Base-by-base conservation (phyloP, 2,888 invertebrate genomes). In the Quadroppia sp. region DNA sequence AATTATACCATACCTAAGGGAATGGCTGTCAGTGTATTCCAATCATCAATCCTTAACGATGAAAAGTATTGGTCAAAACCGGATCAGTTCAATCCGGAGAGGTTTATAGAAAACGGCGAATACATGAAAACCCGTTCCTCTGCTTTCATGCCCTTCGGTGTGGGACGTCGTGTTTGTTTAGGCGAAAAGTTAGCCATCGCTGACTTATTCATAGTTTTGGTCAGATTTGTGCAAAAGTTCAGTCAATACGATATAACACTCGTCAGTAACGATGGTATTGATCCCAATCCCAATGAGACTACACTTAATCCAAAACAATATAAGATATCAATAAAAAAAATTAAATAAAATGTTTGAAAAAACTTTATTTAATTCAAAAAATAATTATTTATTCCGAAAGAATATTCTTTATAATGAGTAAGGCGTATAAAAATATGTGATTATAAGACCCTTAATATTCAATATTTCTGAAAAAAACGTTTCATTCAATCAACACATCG, bases 71-170 rank as follows among this genome's bases (percentile, higher is more conserved):
- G 53, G 53, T 9, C 3, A 9, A 53, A 53, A 3, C 53, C 23
- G 3, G 53, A 53, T 4, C 23, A 53, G 23, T 53, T 53, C 28
- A 53, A 15, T 25, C 53, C 53, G 6, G 53, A 53, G 3, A 53
- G 53, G 23, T 53, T 53, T 53, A 7, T 53, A 20, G 53, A 53
- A 53, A 23, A 53, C 13, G 53, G 23, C 9, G 17, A 59, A 59
- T 30, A 30, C 13, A 15, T 59, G 30, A 59, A 13, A 2, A 30
- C 28, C 4, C 11, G 23, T 11, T 23, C 59, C 15, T 15, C 7
- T 15, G 59, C 59, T 30, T 30, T 30, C 59, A 59, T 59, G 9
- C 59, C 59, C 15, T 59, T 59, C 59, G 30, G 59, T 59, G 30
- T 59, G 30, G 59, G 59, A 59, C 59, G 59, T 2, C 59, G 59